Conservation (phyloP, 2,113 vertebrate species). For the Gasterosteus aculeatus region DNA sequence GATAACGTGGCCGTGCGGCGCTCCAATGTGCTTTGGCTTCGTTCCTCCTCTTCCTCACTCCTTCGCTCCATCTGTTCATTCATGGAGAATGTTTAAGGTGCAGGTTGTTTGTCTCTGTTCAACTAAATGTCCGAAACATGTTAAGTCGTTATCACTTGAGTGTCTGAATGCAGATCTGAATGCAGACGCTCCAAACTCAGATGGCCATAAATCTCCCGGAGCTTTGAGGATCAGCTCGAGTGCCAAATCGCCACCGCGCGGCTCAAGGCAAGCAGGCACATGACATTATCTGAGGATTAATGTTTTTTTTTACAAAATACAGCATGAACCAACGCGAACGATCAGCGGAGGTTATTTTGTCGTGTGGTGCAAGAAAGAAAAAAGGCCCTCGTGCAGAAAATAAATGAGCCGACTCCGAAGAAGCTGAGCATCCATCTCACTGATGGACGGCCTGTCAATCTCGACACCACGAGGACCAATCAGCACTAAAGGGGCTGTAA, state of each 20-base stretch:
- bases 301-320: not conserved
- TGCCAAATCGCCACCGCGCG: slow-evolving; percentile 26
- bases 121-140: not conserved
- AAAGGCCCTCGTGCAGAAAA: not conserved
- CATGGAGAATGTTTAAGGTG: no score
- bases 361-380: not conserved
- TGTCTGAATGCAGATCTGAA: not conserved
- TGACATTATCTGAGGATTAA: not conserved
- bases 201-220: not conserved
- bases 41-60: not conserved
- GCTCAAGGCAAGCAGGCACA: not conserved
- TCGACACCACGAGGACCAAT: slow-evolving; percentile 8
- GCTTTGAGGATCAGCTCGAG: not conserved
- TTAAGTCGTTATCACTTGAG: not conserved
- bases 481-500: not conserved
- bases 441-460: slow-evolving; percentile 1
- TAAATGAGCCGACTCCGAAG: not conserved
- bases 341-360: not conserved
- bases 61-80: not conserved
- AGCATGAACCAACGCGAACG: not conserved
- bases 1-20: no score
- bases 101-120: no score
- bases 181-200: not conserved
- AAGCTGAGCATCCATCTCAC: slow-evolving; percentile 14
- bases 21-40: not conserved